Base-by-base conservation (phyloP, 2,113 vertebrate genomes). In the Phoxinus phoxinus region DNA sequence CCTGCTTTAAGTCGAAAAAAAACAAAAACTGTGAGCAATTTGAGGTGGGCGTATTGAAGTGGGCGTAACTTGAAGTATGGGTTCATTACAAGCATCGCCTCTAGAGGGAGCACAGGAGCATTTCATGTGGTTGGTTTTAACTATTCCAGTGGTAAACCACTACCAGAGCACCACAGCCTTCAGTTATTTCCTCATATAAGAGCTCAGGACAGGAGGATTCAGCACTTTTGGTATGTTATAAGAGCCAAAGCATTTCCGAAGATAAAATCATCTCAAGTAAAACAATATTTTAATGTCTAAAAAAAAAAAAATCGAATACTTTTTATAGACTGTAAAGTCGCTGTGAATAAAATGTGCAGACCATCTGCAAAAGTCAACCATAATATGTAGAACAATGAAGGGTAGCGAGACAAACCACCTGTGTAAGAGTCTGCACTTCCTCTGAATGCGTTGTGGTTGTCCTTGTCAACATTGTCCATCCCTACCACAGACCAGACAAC, bases 41-140 rank as follows among this genome's bases (percentile, higher is more conserved):
- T 41, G 37, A 41, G 9, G 37, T 41, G 37, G 37, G 37, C 37
- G 8, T 9, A 41, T 41, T 41, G 41, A 41, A 41, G 41, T 41
- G 41, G 41, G 41, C 41, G 35, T 37, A 37, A 37, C 35, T 7
- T 37, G 37, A 37, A 37, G 37, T 35, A 6, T 2, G 9, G 41
- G 10, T 25, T 74, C 12, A 58, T n/a, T 63, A 81, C 8, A 21
- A 19, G 11, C 1, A 51, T 27, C 13, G 7, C 67, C 82, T n/a
- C 81, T 53, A 74, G 86, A 79, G 86, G 82, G 75, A 41, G 82
- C 30, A 73, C 27, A 53, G 4, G 44, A 61, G 30, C 56, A 84
- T 46, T 25, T 21, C 30, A 59, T 71, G 84, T 69, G 74, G 74
- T 85, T 85, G n/a, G 7, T 48, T 84, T 63, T 30, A 74, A 46